Conservation (phyloP, 2,888 invertebrate genomes). For the Masnerella sp. region DNA sequence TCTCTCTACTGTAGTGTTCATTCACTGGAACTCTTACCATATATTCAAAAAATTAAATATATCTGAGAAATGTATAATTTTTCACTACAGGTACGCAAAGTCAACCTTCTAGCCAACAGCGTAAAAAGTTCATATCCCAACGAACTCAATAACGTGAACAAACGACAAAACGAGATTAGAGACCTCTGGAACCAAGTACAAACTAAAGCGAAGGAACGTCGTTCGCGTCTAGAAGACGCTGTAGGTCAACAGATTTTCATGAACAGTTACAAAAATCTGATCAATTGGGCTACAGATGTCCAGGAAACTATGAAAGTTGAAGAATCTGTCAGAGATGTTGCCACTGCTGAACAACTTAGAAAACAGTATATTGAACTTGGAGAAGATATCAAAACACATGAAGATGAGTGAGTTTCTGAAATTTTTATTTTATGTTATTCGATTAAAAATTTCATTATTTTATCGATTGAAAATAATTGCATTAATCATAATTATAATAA, state of each 20-base stretch:
- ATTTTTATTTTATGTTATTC: slow-evolving; percentile 3
- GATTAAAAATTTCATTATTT: no score
- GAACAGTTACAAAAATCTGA: slow-evolving; percentile 87
- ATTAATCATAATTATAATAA: no score
- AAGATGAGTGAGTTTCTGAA: slow-evolving; percentile 86
- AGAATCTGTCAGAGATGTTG: slow-evolving; percentile 90
- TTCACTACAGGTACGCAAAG: slow-evolving; percentile 80
- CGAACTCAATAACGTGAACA: slow-evolving; percentile 91
- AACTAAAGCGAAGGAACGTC: slow-evolving; percentile 89
- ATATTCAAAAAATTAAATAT: no score
- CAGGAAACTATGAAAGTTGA: slow-evolving; percentile 89
- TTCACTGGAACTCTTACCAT: no score
- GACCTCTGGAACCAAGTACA: slow-evolving; percentile 93
- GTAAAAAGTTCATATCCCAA: slow-evolving; percentile 95
- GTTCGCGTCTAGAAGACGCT: slow-evolving; percentile 92
- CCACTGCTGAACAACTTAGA: slow-evolving; percentile 92
- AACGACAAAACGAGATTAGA: slow-evolving; percentile 90
- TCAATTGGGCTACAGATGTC: slow-evolving; percentile 90
- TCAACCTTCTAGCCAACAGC: slow-evolving; percentile 91
- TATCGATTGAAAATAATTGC: no score
- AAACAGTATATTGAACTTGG: slow-evolving; percentile 94
- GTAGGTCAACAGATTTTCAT: slow-evolving; percentile 97
- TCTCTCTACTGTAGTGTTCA: no score
- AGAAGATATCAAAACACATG: slow-evolving; percentile 93
- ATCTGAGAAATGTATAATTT: no score